A percentile compares a stretch with the other conserved stretches of the same genome.
phyloP scores from a whole-genome alignment of 2,113 vertebrate species.

The Xenopus laevis region DNA sequence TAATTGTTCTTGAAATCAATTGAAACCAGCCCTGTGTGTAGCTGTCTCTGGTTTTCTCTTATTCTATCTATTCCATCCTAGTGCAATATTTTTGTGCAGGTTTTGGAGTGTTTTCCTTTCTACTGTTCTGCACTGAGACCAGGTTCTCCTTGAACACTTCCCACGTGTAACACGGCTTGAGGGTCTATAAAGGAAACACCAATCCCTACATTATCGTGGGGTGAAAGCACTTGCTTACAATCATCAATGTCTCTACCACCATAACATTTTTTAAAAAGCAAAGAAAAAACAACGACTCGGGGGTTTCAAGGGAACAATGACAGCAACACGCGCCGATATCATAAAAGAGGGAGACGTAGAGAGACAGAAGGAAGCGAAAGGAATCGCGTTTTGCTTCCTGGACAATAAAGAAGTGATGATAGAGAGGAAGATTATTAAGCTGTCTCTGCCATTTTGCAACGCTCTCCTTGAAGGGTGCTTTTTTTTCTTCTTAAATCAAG shows the following conservation, averaged over 20 bases:
- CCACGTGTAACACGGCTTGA: not conserved
- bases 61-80: no score
- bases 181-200: no score
- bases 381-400: not conserved
- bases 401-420: conserved; percentile 16
- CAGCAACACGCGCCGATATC: not conserved
- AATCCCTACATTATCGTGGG: no score
- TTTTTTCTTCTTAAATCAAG: conserved; percentile 11
- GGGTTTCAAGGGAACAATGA: not conserved
- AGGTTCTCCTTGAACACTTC: not conserved
- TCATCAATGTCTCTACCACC: no score
- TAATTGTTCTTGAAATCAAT: no score
- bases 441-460: conserved; percentile 15
- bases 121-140: not conserved
- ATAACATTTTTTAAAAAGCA: not conserved
- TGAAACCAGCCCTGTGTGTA: no score
- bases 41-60: no score
- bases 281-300: not conserved
- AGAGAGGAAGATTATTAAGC: conserved; percentile 1
- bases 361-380: not conserved
- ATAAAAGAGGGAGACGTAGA: not conserved
- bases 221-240: no score
- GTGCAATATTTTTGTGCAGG: no score
- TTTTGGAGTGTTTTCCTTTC: not conserved
- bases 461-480: conserved; percentile 19